Conservation (phyloP, 2,113 vertebrate genomes). For the Blennius ocellaris region DNA sequence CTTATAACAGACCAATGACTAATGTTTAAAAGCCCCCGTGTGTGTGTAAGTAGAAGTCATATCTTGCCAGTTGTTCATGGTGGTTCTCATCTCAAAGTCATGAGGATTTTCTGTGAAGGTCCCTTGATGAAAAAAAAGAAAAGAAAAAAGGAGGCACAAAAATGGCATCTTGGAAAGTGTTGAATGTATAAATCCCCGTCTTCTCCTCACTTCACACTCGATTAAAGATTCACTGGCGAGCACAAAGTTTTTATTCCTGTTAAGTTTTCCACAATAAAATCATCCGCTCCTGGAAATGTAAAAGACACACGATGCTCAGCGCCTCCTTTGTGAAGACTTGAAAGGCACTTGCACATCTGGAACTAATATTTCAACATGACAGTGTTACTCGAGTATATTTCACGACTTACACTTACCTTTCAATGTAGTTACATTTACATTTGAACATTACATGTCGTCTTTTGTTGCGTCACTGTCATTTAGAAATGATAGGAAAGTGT, state of each 20-base stretch:
- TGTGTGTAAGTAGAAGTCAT: slow-evolving; percentile 58
- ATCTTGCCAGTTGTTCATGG: slow-evolving; percentile 48
- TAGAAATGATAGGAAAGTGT: too few species aligned
- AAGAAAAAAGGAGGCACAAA: slow-evolving; percentile 68
- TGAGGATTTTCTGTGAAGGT: slow-evolving; percentile 81
- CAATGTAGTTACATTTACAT: too few species aligned
- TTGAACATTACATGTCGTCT: too few species aligned
- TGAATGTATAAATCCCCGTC: slow-evolving; percentile 73
- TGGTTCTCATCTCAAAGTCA: slow-evolving; percentile 71
- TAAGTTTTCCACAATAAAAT: slow-evolving; percentile 41
- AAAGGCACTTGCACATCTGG: too few species aligned
- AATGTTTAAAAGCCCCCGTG: slow-evolving; percentile 48
- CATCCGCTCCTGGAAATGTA: slow-evolving; percentile 38
- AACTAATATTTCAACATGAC: too few species aligned
- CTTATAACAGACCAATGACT: slow-evolving; percentile 64
- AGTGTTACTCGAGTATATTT: too few species aligned
- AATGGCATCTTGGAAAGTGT: slow-evolving; percentile 60
- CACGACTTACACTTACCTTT: too few species aligned
- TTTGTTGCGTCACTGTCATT: too few species aligned
- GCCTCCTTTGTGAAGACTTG: slow-evolving; percentile 2
- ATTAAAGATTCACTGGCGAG: slow-evolving; percentile 77
- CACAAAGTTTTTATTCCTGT: slow-evolving; percentile 42
- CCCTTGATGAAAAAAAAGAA: slow-evolving; percentile 67
- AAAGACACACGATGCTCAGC: slow-evolving; percentile 5
- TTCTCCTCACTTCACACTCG: slow-evolving; percentile 70